Percentiles rank a stretch among this genome's conserved stretches.
Conservation (phyloP, 2,797 vertebrate genomes). For the Scolopax rusticola region DNA sequence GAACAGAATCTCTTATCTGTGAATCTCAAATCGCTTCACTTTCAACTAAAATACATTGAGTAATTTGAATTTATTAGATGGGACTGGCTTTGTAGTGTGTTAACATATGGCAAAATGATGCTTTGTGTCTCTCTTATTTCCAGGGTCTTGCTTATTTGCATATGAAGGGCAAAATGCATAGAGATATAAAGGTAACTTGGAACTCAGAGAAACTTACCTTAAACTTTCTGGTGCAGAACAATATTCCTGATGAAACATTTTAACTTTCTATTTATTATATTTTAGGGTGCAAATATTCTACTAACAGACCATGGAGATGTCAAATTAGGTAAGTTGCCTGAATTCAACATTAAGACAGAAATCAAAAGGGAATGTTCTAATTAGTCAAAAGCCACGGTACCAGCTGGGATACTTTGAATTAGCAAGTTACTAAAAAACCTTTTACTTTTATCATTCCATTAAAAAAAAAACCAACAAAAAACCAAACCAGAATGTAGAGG, state of each 20-base stretch:
- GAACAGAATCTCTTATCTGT: not conserved
- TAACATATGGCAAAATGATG: not conserved
- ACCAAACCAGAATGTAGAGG: not conserved
- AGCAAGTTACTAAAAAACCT: not conserved
- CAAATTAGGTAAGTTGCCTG: constrained; percentile 91
- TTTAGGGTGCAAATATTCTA: constrained; percentile 97
- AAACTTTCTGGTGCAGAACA: not conserved
- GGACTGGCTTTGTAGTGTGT: not conserved
- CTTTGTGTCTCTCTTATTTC: not conserved
- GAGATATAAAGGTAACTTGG: constrained; percentile 94
- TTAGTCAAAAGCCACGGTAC: not conserved
- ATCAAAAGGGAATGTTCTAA: not conserved
- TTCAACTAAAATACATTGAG: not conserved
- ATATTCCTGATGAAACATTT: not conserved
- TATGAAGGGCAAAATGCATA: constrained; percentile 96
- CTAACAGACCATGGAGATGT: constrained; percentile 95
- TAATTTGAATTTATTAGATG: not conserved
- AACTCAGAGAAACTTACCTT: not conserved
- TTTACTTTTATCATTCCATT: not conserved
- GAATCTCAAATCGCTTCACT: not conserved
- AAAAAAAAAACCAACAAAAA: not conserved
- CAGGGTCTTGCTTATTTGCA: constrained; percentile 97
- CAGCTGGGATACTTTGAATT: not conserved
- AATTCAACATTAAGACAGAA: not conserved
- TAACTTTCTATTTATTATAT: not conserved